Conservation (phyloP, 2,113 vertebrate species). For the Ageneiosus marmoratus region DNA sequence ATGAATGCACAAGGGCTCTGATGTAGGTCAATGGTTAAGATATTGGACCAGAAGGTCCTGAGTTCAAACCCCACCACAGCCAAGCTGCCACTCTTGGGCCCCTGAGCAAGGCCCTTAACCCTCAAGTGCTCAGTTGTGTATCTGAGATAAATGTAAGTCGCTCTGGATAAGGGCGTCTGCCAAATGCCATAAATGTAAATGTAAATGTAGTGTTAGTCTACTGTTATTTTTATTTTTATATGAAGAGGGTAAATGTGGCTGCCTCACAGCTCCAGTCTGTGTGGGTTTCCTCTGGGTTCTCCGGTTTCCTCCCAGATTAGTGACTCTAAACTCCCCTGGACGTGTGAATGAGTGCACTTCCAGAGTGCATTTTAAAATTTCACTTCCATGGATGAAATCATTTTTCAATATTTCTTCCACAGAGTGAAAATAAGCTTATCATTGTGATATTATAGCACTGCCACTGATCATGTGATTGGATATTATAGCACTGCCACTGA, state of each 20-base stretch:
- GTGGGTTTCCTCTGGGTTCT: background rate
- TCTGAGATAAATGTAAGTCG: too few species aligned
- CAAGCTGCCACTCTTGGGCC: too few species aligned
- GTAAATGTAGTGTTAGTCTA: background rate
- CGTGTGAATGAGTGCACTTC: background rate
- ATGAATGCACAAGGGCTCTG: too few species aligned
- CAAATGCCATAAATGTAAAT: too few species aligned
- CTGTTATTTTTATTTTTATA: background rate
- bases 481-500: too few species aligned
- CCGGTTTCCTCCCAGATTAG: background rate
- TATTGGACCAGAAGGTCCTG: too few species aligned
- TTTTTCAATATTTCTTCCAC: background rate
- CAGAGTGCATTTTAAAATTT: background rate
- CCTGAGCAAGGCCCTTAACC: too few species aligned
- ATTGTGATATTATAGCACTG: background rate
- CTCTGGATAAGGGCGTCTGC: too few species aligned
- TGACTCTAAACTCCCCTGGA: background rate
- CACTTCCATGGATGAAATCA: background rate
- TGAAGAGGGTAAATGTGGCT: background rate
- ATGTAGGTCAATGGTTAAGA: too few species aligned
- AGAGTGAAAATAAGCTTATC: background rate
- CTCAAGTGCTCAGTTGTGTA: too few species aligned
- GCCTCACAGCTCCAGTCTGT: background rate
- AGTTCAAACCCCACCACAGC: too few species aligned
- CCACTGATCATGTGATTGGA: background rate